Percentiles rank a stretch among this genome's conserved stretches.
Conservation (phyloP, 92 coral and sea anemone species). For the Epizoanthus ramosus region DNA sequence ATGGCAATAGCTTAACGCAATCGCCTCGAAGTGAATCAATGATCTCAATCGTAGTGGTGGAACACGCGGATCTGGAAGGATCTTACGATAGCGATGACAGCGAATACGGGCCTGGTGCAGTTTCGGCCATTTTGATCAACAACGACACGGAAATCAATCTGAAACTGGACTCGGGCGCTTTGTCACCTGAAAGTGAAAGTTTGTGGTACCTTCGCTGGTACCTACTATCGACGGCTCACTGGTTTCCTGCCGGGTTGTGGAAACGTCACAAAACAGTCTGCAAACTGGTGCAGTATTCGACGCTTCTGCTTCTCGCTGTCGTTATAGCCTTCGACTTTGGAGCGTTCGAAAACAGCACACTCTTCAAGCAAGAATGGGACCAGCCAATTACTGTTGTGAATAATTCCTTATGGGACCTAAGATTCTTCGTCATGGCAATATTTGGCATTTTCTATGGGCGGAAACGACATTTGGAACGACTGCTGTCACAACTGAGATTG, state of each 20-base stretch:
- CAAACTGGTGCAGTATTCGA: constrained; percentile 17
- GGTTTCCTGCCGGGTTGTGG: constrained; percentile 53
- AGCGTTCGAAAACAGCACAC: constrained; percentile 55
- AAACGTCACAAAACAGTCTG: constrained; percentile 10
- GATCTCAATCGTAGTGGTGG: constrained; percentile 51
- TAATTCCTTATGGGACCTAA: constrained; percentile 59
- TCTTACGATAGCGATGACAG: constrained; percentile 48
- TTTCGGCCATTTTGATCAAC: constrained; percentile 17
- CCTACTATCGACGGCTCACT: constrained; percentile 53
- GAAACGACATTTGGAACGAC: constrained; percentile 57
- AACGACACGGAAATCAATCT: constrained; percentile 53
- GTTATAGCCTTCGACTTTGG: constrained; percentile 57
- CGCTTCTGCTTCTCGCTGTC: constrained; percentile 4
- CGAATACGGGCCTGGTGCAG: constrained; percentile 28
- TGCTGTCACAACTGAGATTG: constrained; percentile 50
- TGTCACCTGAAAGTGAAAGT: too few relatives aligned
- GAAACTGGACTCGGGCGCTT: constrained; percentile 43
- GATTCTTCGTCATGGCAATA: constrained; percentile 52
- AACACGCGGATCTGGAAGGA: constrained; percentile 24
- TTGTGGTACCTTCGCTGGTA: constrained; percentile 37
- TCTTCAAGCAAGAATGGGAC: constrained; percentile 53
- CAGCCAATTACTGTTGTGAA: constrained; percentile 67
- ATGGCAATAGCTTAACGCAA: background rate
- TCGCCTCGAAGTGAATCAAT: constrained; percentile 29
- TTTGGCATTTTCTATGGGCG: constrained; percentile 61